Evolutionary conservation across 2,113 vertebrate genomes (phyloP), one percentile per base, ranked within the genome.

Genomic region (Pelodiscus sinensis): DNA sequence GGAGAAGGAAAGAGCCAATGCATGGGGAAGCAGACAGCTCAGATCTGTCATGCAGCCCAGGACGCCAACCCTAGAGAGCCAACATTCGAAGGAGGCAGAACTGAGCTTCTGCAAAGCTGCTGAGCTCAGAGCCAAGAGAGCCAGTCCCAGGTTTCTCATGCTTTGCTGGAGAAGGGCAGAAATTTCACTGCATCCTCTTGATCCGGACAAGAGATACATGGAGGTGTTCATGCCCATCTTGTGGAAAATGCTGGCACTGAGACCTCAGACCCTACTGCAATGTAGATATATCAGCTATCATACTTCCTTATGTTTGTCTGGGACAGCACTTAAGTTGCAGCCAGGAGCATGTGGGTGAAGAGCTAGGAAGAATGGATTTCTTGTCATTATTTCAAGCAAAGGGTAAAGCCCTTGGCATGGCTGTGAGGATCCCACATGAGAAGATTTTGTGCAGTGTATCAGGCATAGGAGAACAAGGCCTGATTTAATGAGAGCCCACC

Each of bases 341-440:
- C 14, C 25, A 9, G 29, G 1, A 82, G 56, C 35, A 10, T 5
- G 22, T 81, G 79, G 29, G 31, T 35, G n/a, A 81, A 1, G 79
- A 24, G 8, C 55, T 60, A 75, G 25, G 60, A 81, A 73, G 60
- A 0, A 2, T 50, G 54, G 44, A 57, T 6, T 54, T 14, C 24
- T 0, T 1, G 29, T n/a, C 13, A 25, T 27, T 29, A 0, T 2
- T 44, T 14, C 1, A 1, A 65, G 82, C 12, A 13, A 78, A 62
- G 56, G 81, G 11, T 11, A 77, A 31, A 55, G 55, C 27, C 4
- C 3, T 27, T 9, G 44, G 25, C 5, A 2, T 0, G 44, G 44
- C 44, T 44, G 44, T 44, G 0, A 4, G 57, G 31, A 25, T 19
- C 58, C 51, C 31, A 51, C 29, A 1, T 10, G 12, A 81, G 86